Percentiles rank a stretch among this genome's conserved stretches.
phyloP scores from a whole-genome alignment of 2,113 vertebrate species.

The Leptocoma aspasia region DNA sequence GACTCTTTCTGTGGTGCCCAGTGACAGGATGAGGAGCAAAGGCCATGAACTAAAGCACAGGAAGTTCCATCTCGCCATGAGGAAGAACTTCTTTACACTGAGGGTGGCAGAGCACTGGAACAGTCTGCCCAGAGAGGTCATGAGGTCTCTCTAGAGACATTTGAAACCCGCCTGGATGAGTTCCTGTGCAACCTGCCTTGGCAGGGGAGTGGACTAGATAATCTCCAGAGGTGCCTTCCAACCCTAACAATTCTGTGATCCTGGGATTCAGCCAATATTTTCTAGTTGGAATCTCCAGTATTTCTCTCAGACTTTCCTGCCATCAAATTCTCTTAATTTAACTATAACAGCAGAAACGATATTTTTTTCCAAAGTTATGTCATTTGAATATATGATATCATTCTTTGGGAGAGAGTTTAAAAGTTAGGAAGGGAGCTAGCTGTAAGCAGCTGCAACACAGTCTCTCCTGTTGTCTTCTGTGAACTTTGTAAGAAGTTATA shows the following conservation, averaged over 20 bases:
- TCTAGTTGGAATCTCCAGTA: not conserved
- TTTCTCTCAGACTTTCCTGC: not conserved
- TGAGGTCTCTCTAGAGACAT: not conserved
- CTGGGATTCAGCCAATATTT: not conserved
- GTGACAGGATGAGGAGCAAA: accelerated
- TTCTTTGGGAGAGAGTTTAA: not conserved
- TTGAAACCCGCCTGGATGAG: not conserved
- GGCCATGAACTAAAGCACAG: not conserved
- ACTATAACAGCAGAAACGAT: not conserved
- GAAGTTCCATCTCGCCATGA: not conserved
- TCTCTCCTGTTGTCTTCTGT: not conserved
- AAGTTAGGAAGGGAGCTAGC: not conserved
- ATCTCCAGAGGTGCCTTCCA: not conserved
- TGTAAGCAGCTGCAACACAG: not conserved
- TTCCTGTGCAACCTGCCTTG: not conserved
- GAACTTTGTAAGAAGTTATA: not conserved
- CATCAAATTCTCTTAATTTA: not conserved
- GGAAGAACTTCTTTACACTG: not conserved
- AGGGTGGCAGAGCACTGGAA: not conserved
- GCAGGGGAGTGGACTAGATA: not conserved
- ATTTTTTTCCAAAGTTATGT: not conserved
- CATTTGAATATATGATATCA: not conserved
- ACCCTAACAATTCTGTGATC: not conserved
- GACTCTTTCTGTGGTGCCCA: not conserved
- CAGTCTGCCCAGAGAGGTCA: not conserved